A percentile compares a stretch with the other conserved stretches of the same genome.
These are phyloP conservation scores for Pleuronectes platessa DNA, from an alignment of 2,113 vertebrate species.

Conservation along the genomic window DNA sequence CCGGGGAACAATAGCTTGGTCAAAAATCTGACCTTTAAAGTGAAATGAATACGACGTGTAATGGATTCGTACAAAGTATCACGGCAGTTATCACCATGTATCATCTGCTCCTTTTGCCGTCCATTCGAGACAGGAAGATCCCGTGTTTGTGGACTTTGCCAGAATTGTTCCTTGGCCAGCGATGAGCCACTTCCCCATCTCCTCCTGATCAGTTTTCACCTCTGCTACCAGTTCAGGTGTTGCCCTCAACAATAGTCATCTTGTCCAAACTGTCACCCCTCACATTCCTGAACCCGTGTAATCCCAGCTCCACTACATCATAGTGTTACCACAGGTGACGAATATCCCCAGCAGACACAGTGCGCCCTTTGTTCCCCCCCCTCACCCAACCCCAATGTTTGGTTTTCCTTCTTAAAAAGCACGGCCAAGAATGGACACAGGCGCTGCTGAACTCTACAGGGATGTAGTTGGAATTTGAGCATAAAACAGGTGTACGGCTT, in stretches of 20 bases:
- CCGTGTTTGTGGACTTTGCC: background rate
- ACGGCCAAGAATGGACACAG: conserved; percentile 46
- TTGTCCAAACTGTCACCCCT: conserved; percentile 70
- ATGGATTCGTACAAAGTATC: background rate
- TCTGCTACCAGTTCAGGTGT: conserved; percentile 63
- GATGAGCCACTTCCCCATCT: conserved; percentile 44
- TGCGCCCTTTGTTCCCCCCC: conserved; percentile 65
- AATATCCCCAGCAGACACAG: conserved; percentile 67
- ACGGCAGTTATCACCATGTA: background rate
- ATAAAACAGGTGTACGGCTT: conserved; percentile 49
- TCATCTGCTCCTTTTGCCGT: background rate
- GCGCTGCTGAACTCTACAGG: conserved; percentile 23
- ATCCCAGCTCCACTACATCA: conserved; percentile 73
- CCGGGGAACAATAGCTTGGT: background rate
- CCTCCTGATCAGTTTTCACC: conserved; percentile 53
- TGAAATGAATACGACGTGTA: background rate
- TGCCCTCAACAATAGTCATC: conserved; percentile 69
- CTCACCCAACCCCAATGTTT: conserved; percentile 30
- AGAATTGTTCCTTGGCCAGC: conserved; percentile 34
- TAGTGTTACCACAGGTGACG: conserved; percentile 73
- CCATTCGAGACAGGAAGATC: conserved; percentile 19
- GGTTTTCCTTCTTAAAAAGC: conserved; percentile 55
- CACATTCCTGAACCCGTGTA: conserved; percentile 69
- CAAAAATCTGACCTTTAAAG: background rate
- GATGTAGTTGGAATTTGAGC: conserved; percentile 40